Evolutionary conservation across 2,113 vertebrate species (phyloP).

Genomic region (Laticauda colubrina): DNA sequence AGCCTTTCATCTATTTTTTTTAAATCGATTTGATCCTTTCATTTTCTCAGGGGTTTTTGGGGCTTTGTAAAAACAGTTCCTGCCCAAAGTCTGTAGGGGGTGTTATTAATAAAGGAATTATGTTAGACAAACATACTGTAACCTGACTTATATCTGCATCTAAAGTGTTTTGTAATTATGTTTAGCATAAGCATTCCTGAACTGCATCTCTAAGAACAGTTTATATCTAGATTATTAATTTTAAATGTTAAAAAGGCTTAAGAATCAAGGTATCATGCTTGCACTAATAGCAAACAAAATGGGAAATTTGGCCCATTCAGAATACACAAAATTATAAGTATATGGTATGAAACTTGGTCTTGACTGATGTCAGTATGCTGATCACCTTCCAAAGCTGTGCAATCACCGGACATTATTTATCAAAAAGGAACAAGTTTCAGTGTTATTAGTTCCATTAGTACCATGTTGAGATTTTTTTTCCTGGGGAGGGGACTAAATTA

Average conservation of each 20-base stretch:
- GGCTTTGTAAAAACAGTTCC: constrained; percentile 32
- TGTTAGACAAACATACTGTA: neutral
- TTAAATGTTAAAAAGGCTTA: neutral
- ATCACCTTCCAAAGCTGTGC: neutral
- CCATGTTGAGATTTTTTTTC: neutral
- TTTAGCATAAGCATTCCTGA: neutral
- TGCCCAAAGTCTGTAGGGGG: constrained; percentile 61
- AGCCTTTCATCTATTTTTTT: neutral
- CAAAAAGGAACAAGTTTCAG: neutral
- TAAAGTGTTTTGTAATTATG: neutral
- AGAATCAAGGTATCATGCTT: neutral
- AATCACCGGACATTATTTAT: neutral
- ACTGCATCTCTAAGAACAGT: neutral
- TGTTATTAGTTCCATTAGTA: neutral
- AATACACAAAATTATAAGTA: neutral
- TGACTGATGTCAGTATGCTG: neutral
- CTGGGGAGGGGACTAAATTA: neutral
- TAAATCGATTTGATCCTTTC: constrained; percentile 32
- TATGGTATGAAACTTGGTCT: neutral
- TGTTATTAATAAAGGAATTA: constrained; percentile 63
- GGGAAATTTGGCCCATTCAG: neutral
- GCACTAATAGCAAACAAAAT: neutral
- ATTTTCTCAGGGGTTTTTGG: neutral
- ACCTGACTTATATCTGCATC: neutral
- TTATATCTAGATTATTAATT: neutral